Evolutionary conservation across 2,797 vertebrate genomes (phyloP).

Genomic region (Helicolenus hilgendorfi): DNA sequence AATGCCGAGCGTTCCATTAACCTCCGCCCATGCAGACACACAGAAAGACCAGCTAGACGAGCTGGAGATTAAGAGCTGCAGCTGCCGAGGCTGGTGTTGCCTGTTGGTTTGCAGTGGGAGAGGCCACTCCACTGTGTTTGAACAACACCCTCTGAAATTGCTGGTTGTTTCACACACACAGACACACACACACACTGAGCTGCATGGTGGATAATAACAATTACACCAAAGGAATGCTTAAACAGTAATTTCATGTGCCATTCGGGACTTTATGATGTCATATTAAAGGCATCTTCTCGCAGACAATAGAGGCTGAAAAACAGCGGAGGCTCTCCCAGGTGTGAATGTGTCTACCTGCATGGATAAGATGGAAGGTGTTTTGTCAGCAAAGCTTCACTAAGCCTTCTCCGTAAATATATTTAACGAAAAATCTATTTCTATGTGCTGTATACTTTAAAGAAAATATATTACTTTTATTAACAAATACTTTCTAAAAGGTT

Average conservation of each 20-base stretch:
- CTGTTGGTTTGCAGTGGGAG: constrained; percentile 62
- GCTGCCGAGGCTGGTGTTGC: constrained; percentile 45
- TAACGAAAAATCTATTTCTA: not conserved
- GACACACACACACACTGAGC: not conserved
- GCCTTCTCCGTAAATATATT: not conserved
- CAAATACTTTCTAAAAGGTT: constrained; percentile 1
- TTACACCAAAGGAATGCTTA: constrained; percentile 35
- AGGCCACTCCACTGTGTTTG: constrained; percentile 60
- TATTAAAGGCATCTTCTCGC: not conserved
- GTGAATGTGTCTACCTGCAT: constrained; percentile 11
- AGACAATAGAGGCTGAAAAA: not conserved
- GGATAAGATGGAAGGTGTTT: constrained; percentile 4
- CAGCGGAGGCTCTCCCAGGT: constrained; percentile 1
- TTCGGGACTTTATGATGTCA: constrained; percentile 1
- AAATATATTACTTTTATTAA: constrained; percentile 28
- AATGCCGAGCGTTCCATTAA: constrained; percentile 37
- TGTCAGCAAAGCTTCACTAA: not conserved
- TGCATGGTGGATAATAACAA: constrained; percentile 28
- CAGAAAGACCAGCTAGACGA: constrained; percentile 69
- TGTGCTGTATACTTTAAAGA: not conserved
- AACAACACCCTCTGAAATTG: constrained; percentile 74
- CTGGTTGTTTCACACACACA: constrained; percentile 27
- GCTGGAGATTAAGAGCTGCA: constrained; percentile 71
- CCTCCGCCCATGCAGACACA: constrained; percentile 55
- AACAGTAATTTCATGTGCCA: constrained; percentile 55